Base-by-base conservation (phyloP, 2,888 invertebrate genomes). In the Liposcelis brunnea region DNA sequence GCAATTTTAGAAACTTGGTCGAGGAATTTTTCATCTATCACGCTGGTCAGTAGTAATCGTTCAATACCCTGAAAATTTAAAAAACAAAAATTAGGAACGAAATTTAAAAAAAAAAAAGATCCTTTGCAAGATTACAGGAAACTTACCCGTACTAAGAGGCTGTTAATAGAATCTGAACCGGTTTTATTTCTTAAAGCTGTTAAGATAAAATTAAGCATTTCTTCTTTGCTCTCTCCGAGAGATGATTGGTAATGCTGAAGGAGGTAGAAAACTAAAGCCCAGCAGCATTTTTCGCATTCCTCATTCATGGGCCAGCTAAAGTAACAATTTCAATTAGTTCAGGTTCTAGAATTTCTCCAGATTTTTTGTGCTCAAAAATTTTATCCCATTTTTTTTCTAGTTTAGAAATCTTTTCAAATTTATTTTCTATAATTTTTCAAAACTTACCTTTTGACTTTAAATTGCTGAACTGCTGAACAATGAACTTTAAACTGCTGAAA, bases 1-100 rank as follows among this genome's bases (percentile, higher is more conserved):
- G 80, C 73, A 46, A 80, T 65, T 62, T 76, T 77, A 50, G 75
- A 71, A 52, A 80, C 69, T 61, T 73, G 73, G 57, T 76, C 74
- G 34, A 70, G 69, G 48, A 74, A 65, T 54, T 70, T 69, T 49
- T 69, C 69, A 38, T 69, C 61, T 33, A 72, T 62, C 51, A 66
- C 63, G 50, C 63, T 66, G 37, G 69, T 70, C 42, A 75, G 63
- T 44, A 83, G 70, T 47, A 84, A 64, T 53, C 83, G 63, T 61
- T 84, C 83, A 49, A 84, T 63, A 32, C 81, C 82, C 71, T 75
- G 58, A 51, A 68, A 60, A 48, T 45, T 44, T 48, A 38, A 51
- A 35, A 50, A 2, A 43, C n/a, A 26, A 26, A 10, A 5, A 33
- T 46, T 35, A 18, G 19, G 11, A 14, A 42, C 10, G 11, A 26